Base-by-base conservation (phyloP, 2,797 vertebrate species). In the Melanotaenia boesemani region DNA sequence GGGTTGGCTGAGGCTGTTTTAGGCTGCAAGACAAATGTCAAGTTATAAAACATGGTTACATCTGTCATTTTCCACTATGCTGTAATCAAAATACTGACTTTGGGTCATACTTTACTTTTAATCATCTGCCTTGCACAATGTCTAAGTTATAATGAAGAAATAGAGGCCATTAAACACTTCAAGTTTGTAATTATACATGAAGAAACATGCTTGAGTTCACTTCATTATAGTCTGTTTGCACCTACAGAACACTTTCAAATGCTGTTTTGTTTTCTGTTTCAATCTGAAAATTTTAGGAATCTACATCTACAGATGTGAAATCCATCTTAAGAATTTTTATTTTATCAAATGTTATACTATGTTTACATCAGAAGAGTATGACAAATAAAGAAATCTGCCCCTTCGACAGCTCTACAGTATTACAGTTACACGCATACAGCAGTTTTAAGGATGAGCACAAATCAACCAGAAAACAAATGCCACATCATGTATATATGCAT, bases 1-100 rank as follows among this genome's bases (percentile, higher is more conserved):
- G 91, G 44, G 20, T 88, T 74, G 34, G 94, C 81, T 13, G 95
- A 60, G 68, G 95, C 88, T 28, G 94, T 86, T 95, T 98, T 98
- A 85, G 97, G 93, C 97, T 98, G 68, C 0, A 20, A 66, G 44
- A 74, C 2, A 60, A 75, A 3, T 67, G 39, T 0, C 0, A 15
- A 28, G n/a, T n/a, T 0, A 50, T 5, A 30, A 52, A 62, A 72
- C 52, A 7, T 36, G 11, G n/a, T 13, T 3, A 63, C 1, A 22
- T 65, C 6, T 44, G 32, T 70, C 11, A 57, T 16, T 24, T 34
- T 2, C 3, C 8, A 30, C 16, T 9, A 57, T 32, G 9, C 20
- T 24, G 0, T 34, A 11, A 52, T 26, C 13, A 18, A 37, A 63
- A 52, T 13, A 1, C 6, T 9, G 3, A 37, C 24, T 64, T 8